These are phyloP conservation scores for Drosophila mauritiana DNA, from an alignment of 1,140 invertebrate species.

Conservation along the genomic window DNA sequence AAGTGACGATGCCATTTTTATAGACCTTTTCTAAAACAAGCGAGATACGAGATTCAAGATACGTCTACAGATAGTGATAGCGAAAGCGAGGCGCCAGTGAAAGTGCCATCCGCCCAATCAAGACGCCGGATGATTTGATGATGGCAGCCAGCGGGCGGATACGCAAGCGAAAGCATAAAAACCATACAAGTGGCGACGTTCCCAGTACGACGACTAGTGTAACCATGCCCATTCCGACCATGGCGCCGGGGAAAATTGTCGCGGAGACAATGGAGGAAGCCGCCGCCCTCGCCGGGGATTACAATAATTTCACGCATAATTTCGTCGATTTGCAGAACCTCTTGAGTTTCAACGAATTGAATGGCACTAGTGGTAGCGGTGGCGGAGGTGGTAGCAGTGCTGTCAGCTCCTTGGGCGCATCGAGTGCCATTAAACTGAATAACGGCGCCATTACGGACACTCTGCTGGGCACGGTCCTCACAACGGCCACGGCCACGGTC, in stretches of 20 bases:
- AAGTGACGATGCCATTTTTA: conserved; percentile 70
- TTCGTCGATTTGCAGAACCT: conserved; percentile 76
- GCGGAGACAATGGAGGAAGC: conserved; percentile 44
- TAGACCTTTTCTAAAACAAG: conserved; percentile 70
- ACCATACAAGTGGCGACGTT: conserved; percentile 60
- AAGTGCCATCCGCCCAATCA: conserved; percentile 45
- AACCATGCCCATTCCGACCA: conserved; percentile 8
- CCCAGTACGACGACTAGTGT: conserved; percentile 7
- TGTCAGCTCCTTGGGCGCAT: conserved; percentile 55
- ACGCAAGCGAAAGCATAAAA: conserved; percentile 70
- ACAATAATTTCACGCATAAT: conserved; percentile 83
- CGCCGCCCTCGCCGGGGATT: conserved; percentile 22
- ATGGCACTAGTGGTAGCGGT: conserved; percentile 27
- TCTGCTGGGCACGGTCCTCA: conserved; percentile 73
- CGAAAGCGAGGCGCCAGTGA: conserved; percentile 48
- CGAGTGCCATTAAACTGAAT: conserved; percentile 74
- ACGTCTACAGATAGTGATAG: conserved; percentile 26
- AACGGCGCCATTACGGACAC: conserved; percentile 76
- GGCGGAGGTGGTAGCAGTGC: conserved; percentile 27
- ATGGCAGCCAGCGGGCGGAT: conserved; percentile 62
- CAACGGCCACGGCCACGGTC: conserved; percentile 75
- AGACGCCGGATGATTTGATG: conserved; percentile 41
- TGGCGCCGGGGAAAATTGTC: conserved; percentile 15
- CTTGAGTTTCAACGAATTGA: conserved; percentile 72
- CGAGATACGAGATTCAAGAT: conserved; percentile 10